These are phyloP conservation scores for Pseudomyrmex pallidus DNA, from an alignment of 1,140 invertebrate species.

Conservation along the genomic window DNA sequence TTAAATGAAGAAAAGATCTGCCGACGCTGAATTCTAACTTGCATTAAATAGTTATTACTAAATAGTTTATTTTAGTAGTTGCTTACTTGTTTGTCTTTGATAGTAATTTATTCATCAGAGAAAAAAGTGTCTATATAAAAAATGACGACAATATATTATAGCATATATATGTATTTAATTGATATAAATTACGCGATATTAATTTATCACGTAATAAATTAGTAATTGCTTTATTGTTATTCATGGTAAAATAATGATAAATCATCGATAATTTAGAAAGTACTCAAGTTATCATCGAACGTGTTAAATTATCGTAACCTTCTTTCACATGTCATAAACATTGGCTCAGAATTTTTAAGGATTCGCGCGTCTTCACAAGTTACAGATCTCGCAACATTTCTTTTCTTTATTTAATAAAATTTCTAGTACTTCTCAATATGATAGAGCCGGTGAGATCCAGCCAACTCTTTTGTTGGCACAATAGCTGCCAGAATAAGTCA, in stretches of 20 bases:
- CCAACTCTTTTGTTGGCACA: not conserved
- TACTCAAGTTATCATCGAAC: not conserved
- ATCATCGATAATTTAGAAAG: not conserved
- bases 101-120: not conserved
- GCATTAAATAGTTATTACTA: not conserved
- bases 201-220: no score
- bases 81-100: no score
- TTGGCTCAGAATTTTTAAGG: not conserved
- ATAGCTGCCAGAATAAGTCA: conserved; percentile 22
- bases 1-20: conserved; percentile 46
- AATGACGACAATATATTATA: not conserved
- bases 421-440: not conserved
- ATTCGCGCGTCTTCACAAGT: not conserved
- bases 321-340: not conserved
- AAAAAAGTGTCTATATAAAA: not conserved
- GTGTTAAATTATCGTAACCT: not conserved
- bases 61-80: no score
- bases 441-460: conserved; percentile 1
- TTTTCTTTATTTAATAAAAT: not conserved
- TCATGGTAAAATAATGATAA: not conserved
- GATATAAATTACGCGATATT: no score
- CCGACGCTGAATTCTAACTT: conserved; percentile 14
- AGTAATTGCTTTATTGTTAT: not conserved
- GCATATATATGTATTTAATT: no score
- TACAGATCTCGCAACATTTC: not conserved